A percentile compares a stretch with the other conserved stretches of the same genome.
phyloP scores from a whole-genome alignment of 2,113 vertebrate species.

The Acrocephalus arundinaceus region DNA sequence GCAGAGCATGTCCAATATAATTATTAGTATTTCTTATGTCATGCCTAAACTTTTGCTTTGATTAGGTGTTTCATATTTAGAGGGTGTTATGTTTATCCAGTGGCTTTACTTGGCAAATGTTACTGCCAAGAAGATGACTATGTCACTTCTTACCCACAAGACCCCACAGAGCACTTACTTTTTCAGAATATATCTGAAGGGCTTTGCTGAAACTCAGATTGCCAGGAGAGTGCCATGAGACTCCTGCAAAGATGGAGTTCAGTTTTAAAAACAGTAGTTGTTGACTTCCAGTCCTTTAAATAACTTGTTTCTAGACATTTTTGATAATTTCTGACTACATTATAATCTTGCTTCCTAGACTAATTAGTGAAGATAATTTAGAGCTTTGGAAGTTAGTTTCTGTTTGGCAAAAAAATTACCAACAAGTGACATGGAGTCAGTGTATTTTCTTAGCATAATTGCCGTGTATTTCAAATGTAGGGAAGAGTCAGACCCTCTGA shows the following conservation, averaged over 20 bases:
- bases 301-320: not conserved
- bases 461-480: not conserved
- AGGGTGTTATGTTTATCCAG: constrained; percentile 37
- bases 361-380: not conserved
- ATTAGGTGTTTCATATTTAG: constrained; percentile 36
- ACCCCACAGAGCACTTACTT: constrained; percentile 19
- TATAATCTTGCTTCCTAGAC: not conserved
- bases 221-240: constrained; percentile 34
- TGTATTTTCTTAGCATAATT: not conserved
- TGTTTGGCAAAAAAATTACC: constrained; percentile 13
- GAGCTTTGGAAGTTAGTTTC: not conserved
- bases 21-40: constrained; percentile 58
- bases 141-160: constrained; percentile 43
- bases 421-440: not conserved
- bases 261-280: not conserved
- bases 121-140: constrained; percentile 42
- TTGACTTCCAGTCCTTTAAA: not conserved
- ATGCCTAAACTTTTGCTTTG: constrained; percentile 55
- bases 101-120: constrained; percentile 32
- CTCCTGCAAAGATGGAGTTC: constrained; percentile 46
- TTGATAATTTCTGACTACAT: not conserved
- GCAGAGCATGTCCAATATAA: constrained; percentile 32
- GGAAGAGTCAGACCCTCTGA: not conserved
- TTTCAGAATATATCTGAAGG: constrained; percentile 43
- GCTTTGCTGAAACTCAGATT: constrained; percentile 20